Evolutionary conservation across 2,113 vertebrate species (phyloP).

Genomic region (Gallinago undulata): DNA sequence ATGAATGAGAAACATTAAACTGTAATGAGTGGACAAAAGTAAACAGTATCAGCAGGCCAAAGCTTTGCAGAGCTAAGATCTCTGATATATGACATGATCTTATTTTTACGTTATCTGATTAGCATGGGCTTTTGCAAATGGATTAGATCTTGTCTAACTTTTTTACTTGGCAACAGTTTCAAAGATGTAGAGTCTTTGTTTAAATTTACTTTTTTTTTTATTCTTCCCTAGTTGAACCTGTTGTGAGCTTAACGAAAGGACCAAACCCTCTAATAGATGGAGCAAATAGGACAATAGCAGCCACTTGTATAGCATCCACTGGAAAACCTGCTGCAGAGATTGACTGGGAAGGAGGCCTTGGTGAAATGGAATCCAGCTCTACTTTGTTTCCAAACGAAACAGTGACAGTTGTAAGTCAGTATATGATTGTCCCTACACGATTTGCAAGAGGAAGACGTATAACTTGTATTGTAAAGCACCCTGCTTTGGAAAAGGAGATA

Average conservation of each 20-base stretch:
- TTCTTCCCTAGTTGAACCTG: conserved; percentile 86
- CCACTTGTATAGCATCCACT: conserved; percentile 89
- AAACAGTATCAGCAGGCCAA: background rate
- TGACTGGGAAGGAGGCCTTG: conserved; percentile 89
- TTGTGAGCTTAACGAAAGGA: conserved; percentile 87
- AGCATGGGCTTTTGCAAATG: background rate
- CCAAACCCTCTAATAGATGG: conserved; percentile 85
- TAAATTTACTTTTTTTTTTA: background rate
- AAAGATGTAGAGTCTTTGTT: background rate
- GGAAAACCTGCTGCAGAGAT: conserved; percentile 91
- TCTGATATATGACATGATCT: accelerated
- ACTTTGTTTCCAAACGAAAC: conserved; percentile 86
- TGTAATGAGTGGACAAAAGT: background rate
- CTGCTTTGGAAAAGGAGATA: conserved; percentile 86
- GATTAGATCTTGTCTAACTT: background rate
- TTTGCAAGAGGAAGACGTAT: conserved; percentile 86
- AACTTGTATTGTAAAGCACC: conserved; percentile 92
- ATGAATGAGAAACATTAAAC: background rate
- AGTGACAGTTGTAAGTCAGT: conserved; percentile 81
- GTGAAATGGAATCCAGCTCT: conserved; percentile 77
- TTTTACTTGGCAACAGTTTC: background rate
- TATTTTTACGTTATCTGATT: background rate
- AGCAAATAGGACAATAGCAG: conserved; percentile 86
- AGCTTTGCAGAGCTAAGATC: background rate
- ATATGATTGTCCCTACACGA: conserved; percentile 84